Percentiles rank a stretch among this genome's conserved stretches.
These are phyloP conservation scores for Lipotes vexillifer DNA, from an alignment of 2,113 vertebrate species.

Conservation along the genomic window DNA sequence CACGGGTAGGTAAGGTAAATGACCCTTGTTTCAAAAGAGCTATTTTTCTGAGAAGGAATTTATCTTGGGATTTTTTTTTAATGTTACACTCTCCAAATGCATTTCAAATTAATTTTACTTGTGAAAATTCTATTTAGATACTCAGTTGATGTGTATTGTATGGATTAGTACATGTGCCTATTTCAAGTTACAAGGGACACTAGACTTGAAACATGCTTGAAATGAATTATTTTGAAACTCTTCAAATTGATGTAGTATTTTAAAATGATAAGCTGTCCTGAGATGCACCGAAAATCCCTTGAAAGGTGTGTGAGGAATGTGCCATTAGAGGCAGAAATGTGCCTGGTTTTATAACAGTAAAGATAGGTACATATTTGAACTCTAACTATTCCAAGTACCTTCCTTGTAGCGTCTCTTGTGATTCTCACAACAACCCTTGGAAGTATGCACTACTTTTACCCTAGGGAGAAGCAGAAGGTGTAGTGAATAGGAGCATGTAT, in stretches of 20 bases:
- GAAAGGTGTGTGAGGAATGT: slow-evolving; percentile 10
- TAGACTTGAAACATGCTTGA: slow-evolving; percentile 18
- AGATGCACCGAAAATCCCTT: background rate
- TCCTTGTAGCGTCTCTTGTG: background rate
- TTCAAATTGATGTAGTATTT: slow-evolving; percentile 48
- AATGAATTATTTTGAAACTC: slow-evolving; percentile 45
- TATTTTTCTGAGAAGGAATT: background rate
- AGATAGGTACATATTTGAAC: background rate
- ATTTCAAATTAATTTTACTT: slow-evolving; percentile 49
- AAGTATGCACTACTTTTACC: background rate
- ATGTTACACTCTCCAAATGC: slow-evolving; percentile 3
- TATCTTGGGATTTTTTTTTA: slow-evolving; percentile 26
- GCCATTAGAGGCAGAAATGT: background rate
- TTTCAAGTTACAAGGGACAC: background rate
- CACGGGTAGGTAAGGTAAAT: background rate
- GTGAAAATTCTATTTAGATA: slow-evolving; percentile 30
- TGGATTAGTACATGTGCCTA: background rate
- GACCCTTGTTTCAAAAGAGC: slow-evolving; percentile 9
- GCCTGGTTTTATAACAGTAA: slow-evolving; percentile 10
- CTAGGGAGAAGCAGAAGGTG: background rate
- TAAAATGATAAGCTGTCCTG: slow-evolving; percentile 39
- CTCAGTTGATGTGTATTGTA: background rate
- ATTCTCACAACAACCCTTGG: background rate
- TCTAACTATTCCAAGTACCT: background rate
- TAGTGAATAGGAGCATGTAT: background rate